A percentile compares a stretch with the other conserved stretches of the same genome.
These are phyloP conservation scores for Mus caroli DNA, from an alignment of 2,797 vertebrate species.

Conservation along the genomic window DNA sequence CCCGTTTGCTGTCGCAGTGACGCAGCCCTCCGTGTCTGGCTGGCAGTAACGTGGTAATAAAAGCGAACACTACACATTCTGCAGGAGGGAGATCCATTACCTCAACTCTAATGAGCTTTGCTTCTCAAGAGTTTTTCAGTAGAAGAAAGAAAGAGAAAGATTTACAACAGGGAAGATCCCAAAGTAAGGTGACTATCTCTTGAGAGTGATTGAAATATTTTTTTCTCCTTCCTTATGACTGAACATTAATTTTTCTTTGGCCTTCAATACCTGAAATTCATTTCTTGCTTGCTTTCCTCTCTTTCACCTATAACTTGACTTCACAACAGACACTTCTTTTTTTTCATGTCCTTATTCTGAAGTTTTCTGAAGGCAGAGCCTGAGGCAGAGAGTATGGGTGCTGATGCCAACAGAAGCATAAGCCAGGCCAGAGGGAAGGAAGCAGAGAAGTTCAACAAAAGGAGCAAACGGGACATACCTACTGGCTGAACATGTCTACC, in stretches of 20 bases:
- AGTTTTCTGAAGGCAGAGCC: constrained; percentile 21
- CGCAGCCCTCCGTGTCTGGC: constrained; percentile 5
- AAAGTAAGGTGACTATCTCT: constrained; percentile 24
- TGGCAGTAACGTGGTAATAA: constrained; percentile 71
- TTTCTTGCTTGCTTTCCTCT: constrained; percentile 47
- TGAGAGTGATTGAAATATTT: constrained; percentile 32
- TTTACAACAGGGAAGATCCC: constrained; percentile 55
- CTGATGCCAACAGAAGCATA: neutral
- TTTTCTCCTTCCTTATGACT: neutral
- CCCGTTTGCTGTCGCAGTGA: constrained; percentile 71
- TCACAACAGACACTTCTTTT: neutral
- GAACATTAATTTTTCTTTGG: neutral
- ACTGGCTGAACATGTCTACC: too few relatives aligned
- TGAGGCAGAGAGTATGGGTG: neutral
- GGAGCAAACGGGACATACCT: too few relatives aligned
- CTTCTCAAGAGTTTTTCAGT: constrained; percentile 74
- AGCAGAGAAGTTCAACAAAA: neutral
- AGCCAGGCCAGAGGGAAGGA: neutral
- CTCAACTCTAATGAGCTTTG: constrained; percentile 80
- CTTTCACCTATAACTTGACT: neutral
- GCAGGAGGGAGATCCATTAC: constrained; percentile 74
- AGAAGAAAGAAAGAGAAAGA: constrained; percentile 20
- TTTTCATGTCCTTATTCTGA: neutral
- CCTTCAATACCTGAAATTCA: neutral
- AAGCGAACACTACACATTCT: constrained; percentile 67